phyloP scores from a whole-genome alignment of 2,888 invertebrate species.

The Schizotus pectinicornis region DNA sequence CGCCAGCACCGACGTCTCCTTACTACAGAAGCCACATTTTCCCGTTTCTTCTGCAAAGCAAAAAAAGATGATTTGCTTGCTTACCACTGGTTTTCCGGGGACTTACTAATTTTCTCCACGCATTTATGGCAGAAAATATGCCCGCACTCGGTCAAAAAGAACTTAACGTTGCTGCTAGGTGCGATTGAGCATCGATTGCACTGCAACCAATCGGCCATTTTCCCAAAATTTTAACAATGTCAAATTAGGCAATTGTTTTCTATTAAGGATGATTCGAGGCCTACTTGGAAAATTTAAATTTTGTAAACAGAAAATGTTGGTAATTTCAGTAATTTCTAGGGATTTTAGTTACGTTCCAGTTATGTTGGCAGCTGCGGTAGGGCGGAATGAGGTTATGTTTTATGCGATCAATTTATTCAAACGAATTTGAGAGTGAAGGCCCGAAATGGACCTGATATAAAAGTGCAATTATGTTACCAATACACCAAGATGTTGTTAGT shows the following conservation, averaged over 20 bases:
- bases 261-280: neutral
- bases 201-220: conserved; percentile 50
- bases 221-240: neutral
- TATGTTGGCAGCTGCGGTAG: neutral
- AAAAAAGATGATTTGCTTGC: conserved; percentile 3
- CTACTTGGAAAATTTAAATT: neutral
- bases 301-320: too few relatives aligned
- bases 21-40: conserved; percentile 47
- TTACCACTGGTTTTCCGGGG: neutral
- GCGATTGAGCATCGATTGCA: conserved; percentile 52
- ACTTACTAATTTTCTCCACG: conserved; percentile 41
- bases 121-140: conserved; percentile 53
- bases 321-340: neutral
- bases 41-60: conserved; percentile 33
- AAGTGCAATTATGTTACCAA: conserved; percentile 46
- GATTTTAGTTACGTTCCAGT: neutral
- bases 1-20: conserved; percentile 36
- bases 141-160: conserved; percentile 51
- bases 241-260: neutral
- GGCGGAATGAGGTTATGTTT: conserved; percentile 6
- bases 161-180: conserved; percentile 32
- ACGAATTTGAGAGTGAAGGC: neutral
- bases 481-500: conserved; percentile 54
- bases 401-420: neutral
- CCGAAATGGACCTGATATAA: conserved; percentile 13